Evolutionary conservation across 2,888 invertebrate genomes (phyloP), one percentile per base, ranked within the genome.

Genomic region (Xestobium rufovillosum): DNA sequence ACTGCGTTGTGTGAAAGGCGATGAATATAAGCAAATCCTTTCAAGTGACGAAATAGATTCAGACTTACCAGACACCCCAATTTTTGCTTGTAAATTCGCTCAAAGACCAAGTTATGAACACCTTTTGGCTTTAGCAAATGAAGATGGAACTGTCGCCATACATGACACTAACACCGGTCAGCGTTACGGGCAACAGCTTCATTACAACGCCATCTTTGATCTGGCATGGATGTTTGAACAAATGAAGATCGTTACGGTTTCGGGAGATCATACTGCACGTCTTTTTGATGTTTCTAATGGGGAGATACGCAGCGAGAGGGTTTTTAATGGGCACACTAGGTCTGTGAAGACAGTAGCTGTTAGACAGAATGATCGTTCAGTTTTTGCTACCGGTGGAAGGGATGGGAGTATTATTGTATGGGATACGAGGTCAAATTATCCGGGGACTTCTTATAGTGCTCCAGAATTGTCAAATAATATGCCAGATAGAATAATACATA

Each of bases 201-300:
- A 92, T 63, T 76, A 74, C 52, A 91, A 92, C 70, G 91, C 91
- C 0, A 82, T 92, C 17, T 92, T 91, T 59, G 91, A 92, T 61
- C 60, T 92, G 34, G 82, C 83, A 1, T 94, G 92, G 92, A 79
- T 82, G 67, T 81, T 82, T 0, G 72, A 75, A 0, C 73, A 80
- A 53, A 75, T 76, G 73, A 82, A 79, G 52, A 71, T 92, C 39
- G 77, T 91, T 1, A 90, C 89, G 3, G 90, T 83, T 0, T 87
- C 90, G 28, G 83, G 83, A 1, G 92, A 92, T 63, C 86, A 89
- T 57, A 81, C 83, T 0, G 83, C 85, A 0, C 72, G 77, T 38
- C 67, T 92, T 10, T 90, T 88, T 82, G 83, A 89, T 56, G 71
- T 85, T 0, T 59, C 65, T 0, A 61, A 63, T 1, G 58, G 63